Conservation (phyloP, 2,113 vertebrate genomes). For the Todiramphus saurophagus region DNA sequence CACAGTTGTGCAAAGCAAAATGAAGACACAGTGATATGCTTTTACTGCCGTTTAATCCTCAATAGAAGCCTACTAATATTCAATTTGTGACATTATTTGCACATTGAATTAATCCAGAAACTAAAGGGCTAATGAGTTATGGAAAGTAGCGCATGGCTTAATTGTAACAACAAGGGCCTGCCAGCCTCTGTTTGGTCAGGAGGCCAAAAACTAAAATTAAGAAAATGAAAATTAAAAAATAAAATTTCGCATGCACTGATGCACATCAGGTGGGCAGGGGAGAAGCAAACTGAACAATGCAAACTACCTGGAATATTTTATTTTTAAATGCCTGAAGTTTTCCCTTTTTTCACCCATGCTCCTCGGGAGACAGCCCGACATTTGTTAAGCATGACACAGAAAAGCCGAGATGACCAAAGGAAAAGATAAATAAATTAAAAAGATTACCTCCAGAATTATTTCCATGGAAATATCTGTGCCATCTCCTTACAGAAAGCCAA, state of each 20-base stretch:
- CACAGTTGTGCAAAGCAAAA: background rate
- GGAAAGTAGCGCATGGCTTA: slow-evolving; percentile 44
- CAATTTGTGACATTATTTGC: slow-evolving; percentile 67
- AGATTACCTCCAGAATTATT: background rate
- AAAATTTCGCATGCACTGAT: background rate
- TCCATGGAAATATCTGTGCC: background rate
- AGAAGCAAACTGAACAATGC: background rate
- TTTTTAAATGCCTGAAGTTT: background rate
- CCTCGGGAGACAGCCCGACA: background rate
- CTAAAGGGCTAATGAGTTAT: slow-evolving; percentile 53
- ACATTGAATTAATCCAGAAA: slow-evolving; percentile 58
- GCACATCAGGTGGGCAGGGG: background rate
- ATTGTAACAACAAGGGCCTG: slow-evolving; percentile 44
- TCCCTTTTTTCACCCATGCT: background rate
- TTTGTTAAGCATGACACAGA: background rate
- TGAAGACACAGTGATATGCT: slow-evolving; percentile 38
- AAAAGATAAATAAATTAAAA: background rate
- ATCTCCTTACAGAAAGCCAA: background rate
- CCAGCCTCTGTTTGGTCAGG: background rate
- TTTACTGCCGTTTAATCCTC: slow-evolving; percentile 51
- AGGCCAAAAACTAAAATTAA: background rate
- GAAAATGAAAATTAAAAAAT: background rate
- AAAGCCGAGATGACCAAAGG: background rate
- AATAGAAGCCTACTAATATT: slow-evolving; percentile 57
- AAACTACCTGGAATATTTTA: background rate